Evolutionary conservation across 2,797 vertebrate species (phyloP).

Genomic region (Apogon talboti): DNA sequence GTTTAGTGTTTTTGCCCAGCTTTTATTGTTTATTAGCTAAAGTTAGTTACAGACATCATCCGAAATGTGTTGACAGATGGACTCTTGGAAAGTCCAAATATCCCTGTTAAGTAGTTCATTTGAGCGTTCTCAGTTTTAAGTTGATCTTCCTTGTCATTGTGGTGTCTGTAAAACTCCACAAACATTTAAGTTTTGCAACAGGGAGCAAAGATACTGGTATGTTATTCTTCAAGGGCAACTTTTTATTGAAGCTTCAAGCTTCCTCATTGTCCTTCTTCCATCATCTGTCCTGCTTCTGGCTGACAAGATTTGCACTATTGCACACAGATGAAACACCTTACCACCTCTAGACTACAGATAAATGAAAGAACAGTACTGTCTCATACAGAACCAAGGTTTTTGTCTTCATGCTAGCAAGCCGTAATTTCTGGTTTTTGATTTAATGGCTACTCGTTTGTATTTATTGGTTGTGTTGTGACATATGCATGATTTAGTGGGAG

Average conservation of each 20-base stretch:
- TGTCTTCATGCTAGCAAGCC: background rate
- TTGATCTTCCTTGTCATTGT: background rate
- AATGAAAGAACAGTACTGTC: background rate
- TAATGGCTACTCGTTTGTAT: constrained; percentile 12
- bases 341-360: background rate
- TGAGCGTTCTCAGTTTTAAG: background rate
- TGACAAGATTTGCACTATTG: background rate
- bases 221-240: background rate
- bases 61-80: constrained; percentile 38
- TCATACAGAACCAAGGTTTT: background rate
- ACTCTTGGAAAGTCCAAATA: constrained; percentile 22
- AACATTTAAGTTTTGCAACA: background rate
- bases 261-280: constrained; percentile 16
- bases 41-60: constrained; percentile 9
- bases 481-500: constrained; percentile 42
- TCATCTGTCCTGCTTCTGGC: constrained; percentile 30
- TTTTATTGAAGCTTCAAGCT: constrained; percentile 6
- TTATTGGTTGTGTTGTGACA: constrained; percentile 13
- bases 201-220: background rate
- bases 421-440: background rate
- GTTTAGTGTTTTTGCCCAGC: constrained; percentile 31
- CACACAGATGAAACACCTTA: background rate
- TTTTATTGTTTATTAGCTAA: constrained; percentile 9
- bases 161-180: background rate
- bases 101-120: constrained; percentile 6